A percentile compares a stretch with the other conserved stretches of the same genome.
Conservation (phyloP, 2,888 invertebrate genomes). For the Pyrrhia umbra region DNA sequence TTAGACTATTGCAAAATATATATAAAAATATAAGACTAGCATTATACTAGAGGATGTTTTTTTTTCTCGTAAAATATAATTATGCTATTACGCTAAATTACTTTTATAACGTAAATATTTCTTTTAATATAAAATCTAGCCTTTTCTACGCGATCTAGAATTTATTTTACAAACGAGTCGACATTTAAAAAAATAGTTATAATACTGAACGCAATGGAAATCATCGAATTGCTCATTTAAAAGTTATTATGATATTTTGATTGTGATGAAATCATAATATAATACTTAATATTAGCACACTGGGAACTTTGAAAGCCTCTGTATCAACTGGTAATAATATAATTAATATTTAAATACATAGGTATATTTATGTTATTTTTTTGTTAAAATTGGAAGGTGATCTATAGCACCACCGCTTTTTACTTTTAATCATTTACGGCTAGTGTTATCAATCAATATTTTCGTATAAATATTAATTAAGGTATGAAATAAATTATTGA, state of each 20-base stretch:
- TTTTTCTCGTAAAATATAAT: slow-evolving; percentile 42
- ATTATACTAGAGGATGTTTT: slow-evolving; percentile 51
- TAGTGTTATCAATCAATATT: not conserved
- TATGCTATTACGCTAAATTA: slow-evolving; percentile 45
- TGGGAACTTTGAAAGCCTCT: slow-evolving; percentile 6
- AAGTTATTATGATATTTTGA: slow-evolving; percentile 44
- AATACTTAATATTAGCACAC: not conserved
- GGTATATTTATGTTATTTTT: not conserved
- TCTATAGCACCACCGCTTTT: not conserved
- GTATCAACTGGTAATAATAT: not conserved
- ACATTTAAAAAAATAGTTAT: slow-evolving; percentile 21
- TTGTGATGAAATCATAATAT: slow-evolving; percentile 34
- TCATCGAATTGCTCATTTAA: slow-evolving; percentile 1
- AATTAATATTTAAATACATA: not conserved
- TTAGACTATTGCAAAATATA: slow-evolving; percentile 42
- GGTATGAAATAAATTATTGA: too few species aligned
- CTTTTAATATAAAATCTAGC: slow-evolving; percentile 39
- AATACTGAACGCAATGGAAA: slow-evolving; percentile 53
- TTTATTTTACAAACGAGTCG: slow-evolving; percentile 10
- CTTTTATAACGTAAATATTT: slow-evolving; percentile 8
- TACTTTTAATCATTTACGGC: too few species aligned
- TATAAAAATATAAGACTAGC: slow-evolving; percentile 60
- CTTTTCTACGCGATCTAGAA: slow-evolving; percentile 37
- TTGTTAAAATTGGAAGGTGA: not conserved
- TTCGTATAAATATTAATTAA: too few species aligned